Percentiles rank a stretch among this genome's conserved stretches.
Evolutionary conservation across 2,888 invertebrate genomes (phyloP).

Genomic region (Limnephilus auricula): DNA sequence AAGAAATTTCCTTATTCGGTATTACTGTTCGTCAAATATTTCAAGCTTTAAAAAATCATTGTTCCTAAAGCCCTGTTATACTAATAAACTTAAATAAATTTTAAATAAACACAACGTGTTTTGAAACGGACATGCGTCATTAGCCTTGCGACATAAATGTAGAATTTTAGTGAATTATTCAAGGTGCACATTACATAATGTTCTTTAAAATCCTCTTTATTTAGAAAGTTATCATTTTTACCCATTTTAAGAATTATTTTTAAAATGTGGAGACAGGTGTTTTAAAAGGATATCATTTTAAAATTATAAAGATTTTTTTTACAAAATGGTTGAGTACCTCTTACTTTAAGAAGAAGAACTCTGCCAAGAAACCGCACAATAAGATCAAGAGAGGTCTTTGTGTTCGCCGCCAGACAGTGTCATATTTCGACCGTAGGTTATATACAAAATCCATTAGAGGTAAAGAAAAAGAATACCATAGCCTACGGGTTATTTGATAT

Average conservation of each 20-base stretch:
- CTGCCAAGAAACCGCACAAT: conserved; percentile 14
- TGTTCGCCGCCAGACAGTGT: conserved; percentile 54
- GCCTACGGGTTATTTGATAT: conserved; percentile 64
- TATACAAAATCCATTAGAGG: conserved; percentile 63
- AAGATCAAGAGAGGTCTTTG: conserved; percentile 26
- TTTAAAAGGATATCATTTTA: background rate
- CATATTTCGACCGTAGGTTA: conserved; percentile 64
- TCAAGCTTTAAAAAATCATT: no score
- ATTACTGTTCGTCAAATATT: no score
- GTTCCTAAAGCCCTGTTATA: no score
- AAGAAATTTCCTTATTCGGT: no score
- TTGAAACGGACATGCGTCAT: background rate
- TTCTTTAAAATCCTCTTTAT: no score
- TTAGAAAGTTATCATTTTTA: no score
- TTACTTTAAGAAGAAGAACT: background rate
- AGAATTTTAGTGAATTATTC: no score
- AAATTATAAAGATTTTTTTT: background rate
- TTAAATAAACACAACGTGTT: background rate
- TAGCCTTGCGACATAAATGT: no score
- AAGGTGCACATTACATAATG: no score
- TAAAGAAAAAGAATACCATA: conserved; percentile 58
- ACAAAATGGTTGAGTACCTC: background rate
- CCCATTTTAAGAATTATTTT: no score
- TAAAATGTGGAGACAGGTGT: background rate
- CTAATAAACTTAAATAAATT: no score